Evolutionary conservation across 2,888 invertebrate species (phyloP), one percentile per base, ranked within the genome.

Genomic region (Lysandra coridon): DNA sequence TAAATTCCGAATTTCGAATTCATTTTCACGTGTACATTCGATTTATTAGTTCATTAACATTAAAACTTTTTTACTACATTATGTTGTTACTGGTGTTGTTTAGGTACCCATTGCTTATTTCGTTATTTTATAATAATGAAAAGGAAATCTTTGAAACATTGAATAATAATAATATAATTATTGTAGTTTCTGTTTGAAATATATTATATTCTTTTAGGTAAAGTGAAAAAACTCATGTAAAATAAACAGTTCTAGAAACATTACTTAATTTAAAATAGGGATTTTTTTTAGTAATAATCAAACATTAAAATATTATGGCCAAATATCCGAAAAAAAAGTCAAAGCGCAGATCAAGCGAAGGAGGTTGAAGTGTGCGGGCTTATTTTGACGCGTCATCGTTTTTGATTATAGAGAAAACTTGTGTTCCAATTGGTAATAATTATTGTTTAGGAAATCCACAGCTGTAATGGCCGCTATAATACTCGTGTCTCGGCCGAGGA

Each of bases 351-450:
- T 81, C 53, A 79, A 79, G 79, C 80, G 79, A 80, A 80, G 80
- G 78, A 73, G 80, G 73, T 78, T 90, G 87, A 90, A 84, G 93
- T 90, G 93, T 93, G 92, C 91, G 92, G 92, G 89, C 93, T 90
- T 88, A 89, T 87, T 90, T 88, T 82, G 89, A 91, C 92, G 86
- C 93, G 94, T 94, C 94, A 94, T 94, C 87, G 86, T 86, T 90
- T 92, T 93, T 93, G 93, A 94, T 94, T 93, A 91, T 92, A 85
- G 85, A 89, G 87, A 88, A 88, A 87, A 91, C 89, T 89, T 90
- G 88, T 90, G 87, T 87, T 86, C 90, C 93, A 93, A 94, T 93
- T 93, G 90, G 89, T 90, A 88, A 89, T 92, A 92, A 94, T 92
- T 92, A 92, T 90, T 92, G 89, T 93, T 93, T 92, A 89, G 88